phyloP scores from a whole-genome alignment of 1,140 invertebrate species.

The Hycleus cichorii region DNA sequence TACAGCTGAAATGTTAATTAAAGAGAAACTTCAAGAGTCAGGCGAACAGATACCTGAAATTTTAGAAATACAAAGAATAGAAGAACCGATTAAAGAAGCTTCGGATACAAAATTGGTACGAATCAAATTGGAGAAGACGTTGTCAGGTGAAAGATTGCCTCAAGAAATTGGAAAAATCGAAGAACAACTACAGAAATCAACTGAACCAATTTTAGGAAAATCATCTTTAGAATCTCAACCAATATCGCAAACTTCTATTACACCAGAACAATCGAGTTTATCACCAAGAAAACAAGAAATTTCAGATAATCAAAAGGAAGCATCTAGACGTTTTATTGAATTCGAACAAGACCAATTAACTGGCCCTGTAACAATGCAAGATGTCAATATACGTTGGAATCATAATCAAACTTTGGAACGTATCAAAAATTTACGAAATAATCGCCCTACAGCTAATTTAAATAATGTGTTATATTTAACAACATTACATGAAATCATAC shows the following conservation, averaged over 20 bases:
- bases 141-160: no score
- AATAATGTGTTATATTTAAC: conserved; percentile 54
- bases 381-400: conserved; percentile 35
- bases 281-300: no score
- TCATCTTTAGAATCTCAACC: conserved; percentile 4
- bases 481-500: conserved; percentile 47
- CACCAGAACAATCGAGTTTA: conserved; percentile 15
- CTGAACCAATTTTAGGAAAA: no score
- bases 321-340: conserved; percentile 14
- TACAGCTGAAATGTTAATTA: no score
- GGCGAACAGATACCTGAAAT: no score
- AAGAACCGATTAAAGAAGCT: no score
- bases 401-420: conserved; percentile 43
- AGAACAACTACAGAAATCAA: no score
- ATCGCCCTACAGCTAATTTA: conserved; percentile 44
- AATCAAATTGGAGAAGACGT: no score
- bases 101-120: no score
- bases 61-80: no score
- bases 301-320: background rate
- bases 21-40: no score
- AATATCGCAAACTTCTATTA: conserved; percentile 34
- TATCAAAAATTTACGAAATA: conserved; percentile 47
- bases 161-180: no score
- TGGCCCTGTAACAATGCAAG: conserved; percentile 22
- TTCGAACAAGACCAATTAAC: conserved; percentile 11